Evolutionary conservation across 2,113 vertebrate species (phyloP).

Genomic region (Parus major): DNA sequence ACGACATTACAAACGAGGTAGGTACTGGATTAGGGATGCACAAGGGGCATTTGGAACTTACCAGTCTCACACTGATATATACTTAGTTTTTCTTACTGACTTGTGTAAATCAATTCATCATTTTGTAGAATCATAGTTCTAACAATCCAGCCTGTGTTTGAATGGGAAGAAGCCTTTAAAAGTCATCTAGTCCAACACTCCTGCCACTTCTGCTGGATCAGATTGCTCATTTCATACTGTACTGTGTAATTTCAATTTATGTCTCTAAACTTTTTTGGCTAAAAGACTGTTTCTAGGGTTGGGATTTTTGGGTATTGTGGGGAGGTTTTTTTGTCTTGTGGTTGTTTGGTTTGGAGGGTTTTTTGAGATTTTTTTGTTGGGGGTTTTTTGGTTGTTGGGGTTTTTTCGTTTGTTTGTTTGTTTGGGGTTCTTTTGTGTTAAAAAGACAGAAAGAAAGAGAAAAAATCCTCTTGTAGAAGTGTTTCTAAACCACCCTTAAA

Average conservation of each 20-base stretch:
- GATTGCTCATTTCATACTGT: not conserved
- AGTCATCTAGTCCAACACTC: accelerated
- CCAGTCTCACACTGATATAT: not conserved
- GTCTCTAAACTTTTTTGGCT: not conserved
- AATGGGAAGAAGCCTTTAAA: not conserved
- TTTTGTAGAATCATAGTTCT: not conserved
- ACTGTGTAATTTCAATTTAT: not conserved
- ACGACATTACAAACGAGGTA: constrained; percentile 98
- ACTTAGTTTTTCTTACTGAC: not conserved
- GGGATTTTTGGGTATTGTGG: not conserved
- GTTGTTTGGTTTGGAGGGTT: not conserved
- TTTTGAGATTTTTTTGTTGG: not conserved
- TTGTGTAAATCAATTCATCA: not conserved
- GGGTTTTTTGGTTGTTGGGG: too few species aligned
- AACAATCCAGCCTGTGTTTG: not conserved
- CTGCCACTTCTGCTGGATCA: not conserved
- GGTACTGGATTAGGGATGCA: not conserved
- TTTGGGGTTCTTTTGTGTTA: not conserved
- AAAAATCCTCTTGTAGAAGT: not conserved
- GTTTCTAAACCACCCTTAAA: not conserved
- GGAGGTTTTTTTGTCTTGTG: not conserved
- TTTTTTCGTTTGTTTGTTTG: not conserved
- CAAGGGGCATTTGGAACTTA: not conserved
- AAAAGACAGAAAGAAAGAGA: not conserved
- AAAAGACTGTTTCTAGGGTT: not conserved